These are phyloP conservation scores for Polypterus bichir DNA, from an alignment of 2,113 vertebrate species.

Conservation along the genomic window DNA sequence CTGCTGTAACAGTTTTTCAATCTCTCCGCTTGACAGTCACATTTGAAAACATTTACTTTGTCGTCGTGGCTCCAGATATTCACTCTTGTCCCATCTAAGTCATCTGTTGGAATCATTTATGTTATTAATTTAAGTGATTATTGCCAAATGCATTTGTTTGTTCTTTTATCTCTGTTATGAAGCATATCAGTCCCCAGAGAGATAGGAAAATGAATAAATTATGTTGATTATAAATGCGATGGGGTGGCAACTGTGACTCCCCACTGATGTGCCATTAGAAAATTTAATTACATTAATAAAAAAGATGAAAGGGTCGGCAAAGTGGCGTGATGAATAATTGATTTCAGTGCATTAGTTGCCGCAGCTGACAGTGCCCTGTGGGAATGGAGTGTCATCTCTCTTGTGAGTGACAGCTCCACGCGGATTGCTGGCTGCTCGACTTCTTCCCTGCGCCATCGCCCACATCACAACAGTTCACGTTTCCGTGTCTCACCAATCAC, in stretches of 20 bases:
- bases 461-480: no score
- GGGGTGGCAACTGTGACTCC: neutral
- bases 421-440: no score
- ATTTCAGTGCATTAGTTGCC: neutral
- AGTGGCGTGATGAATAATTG: neutral
- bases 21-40: no score
- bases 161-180: neutral
- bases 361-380: neutral
- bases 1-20: no score
- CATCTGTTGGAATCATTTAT: no score
- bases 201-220: neutral
- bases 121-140: no score
- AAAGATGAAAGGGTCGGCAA: neutral
- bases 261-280: neutral
- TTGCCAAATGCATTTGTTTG: neutral
- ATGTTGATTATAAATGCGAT: neutral
- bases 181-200: neutral
- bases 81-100: no score
- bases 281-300: neutral
- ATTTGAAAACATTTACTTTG: no score
- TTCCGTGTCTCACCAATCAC: no score
- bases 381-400: neutral
- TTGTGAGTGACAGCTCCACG: neutral
- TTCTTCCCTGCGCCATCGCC: no score
- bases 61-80: no score